Conservation (phyloP, 2,113 vertebrate species). For the Leptosomus discolor region DNA sequence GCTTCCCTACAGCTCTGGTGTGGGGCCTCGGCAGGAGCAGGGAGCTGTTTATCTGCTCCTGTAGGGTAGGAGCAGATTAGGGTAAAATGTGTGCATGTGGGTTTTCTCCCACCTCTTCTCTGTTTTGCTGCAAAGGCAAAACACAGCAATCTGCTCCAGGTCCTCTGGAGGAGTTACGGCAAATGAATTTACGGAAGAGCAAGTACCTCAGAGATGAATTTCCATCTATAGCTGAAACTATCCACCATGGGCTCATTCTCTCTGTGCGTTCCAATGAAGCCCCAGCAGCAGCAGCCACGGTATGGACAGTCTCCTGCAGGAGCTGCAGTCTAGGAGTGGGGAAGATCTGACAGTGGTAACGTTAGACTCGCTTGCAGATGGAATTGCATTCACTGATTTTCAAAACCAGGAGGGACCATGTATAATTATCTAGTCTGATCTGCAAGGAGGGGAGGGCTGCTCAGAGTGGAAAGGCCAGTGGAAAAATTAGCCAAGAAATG, state of each 20-base stretch:
- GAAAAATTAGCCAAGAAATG: not conserved
- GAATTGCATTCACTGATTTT: not conserved
- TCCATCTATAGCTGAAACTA: not conserved
- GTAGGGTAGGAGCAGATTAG: not conserved
- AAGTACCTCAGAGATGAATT: not conserved
- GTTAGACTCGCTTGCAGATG: not conserved
- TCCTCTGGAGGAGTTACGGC: not conserved
- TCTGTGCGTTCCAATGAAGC: rapidly evolving
- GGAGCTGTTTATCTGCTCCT: not conserved
- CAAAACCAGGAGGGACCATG: not conserved
- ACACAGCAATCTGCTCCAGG: not conserved
- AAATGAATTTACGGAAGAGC: not conserved
- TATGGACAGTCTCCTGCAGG: not conserved
- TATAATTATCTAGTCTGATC: not conserved
- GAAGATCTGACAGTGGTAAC: not conserved
- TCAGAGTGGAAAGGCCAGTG: not conserved
- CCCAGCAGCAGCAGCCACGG: not conserved
- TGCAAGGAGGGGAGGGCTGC: not conserved
- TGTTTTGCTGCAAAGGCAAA: not conserved
- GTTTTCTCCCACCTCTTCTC: not conserved
- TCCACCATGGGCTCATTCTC: not conserved
- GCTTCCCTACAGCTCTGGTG: rapidly evolving
- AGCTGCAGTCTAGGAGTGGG: not conserved
- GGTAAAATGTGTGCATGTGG: not conserved
- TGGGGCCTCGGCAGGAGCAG: not conserved